phyloP scores from a whole-genome alignment of 2,113 vertebrate species.

The Cheirogaleus medius region DNA sequence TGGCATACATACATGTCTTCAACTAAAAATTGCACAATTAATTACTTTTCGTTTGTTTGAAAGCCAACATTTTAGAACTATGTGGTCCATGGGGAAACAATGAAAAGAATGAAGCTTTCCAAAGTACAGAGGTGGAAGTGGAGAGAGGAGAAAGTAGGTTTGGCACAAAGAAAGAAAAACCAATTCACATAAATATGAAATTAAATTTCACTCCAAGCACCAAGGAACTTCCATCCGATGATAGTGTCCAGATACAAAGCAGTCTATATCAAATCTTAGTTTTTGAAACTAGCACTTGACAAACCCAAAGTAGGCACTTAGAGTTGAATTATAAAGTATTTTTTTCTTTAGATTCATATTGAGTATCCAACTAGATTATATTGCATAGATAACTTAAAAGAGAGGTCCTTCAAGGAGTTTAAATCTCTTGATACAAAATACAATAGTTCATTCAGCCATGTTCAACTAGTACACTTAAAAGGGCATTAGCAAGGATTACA shows the following conservation, averaged over 20 bases:
- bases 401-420: constrained; percentile 24
- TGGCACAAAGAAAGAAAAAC: constrained; percentile 14
- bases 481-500: constrained; percentile 57
- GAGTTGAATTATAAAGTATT: neutral
- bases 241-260: neutral
- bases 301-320: neutral
- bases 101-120: constrained; percentile 4
- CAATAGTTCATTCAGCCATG: constrained; percentile 9
- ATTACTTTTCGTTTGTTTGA: neutral
- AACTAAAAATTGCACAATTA: constrained; percentile 20
- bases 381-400: constrained; percentile 33
- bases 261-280: neutral
- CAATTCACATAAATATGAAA: constrained; percentile 12
- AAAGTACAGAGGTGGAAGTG: neutral
- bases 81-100: neutral
- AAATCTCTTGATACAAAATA: constrained; percentile 47
- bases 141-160: neutral
- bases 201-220: neutral
- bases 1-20: neutral
- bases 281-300: neutral
- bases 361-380: constrained; percentile 25
- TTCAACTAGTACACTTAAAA: constrained; percentile 47
- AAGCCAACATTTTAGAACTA: neutral
- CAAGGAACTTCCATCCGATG: neutral
- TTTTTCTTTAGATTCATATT: constrained; percentile 36